Base-by-base conservation (phyloP, 1,140 invertebrate species). In the Temnothorax longispinosus region DNA sequence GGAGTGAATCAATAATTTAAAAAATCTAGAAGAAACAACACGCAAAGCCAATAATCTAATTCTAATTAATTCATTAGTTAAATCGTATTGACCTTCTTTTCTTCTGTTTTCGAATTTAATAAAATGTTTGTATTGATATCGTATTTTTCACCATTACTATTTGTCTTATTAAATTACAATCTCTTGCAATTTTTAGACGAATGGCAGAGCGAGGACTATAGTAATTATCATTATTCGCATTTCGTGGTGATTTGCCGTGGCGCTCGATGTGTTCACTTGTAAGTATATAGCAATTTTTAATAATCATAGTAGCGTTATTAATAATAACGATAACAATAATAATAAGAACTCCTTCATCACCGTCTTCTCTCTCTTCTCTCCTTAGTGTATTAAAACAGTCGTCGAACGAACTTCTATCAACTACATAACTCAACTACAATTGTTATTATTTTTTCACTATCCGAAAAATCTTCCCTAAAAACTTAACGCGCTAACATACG, bases 351-450 rank as follows among this genome's bases (percentile, higher is more conserved):
- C 62, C 62, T 87, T 64, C 50, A 76, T 80, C 38, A 44, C 64
- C 72, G 75, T 91, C 81, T 88, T 90, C 54, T 13, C 41, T 72
- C 69, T 84, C 54, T 54, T 91, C 91, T 91, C 85, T 69, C 21
- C 13, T 92, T 93, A 89, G 92, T 94, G 18, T 93, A 94, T 94
- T 94, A 93, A 94, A 94, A 94, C 94, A 95, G 92, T 93, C 92
- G 92, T 94, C 92, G 92, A 93, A 93, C 93, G 88, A 91, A 89
- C 74, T 54, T 91, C 93, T 94, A 95, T 89, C 92, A 93, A 94
- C 94, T 95, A 95, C 92, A 93, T 95, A 95, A 94, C 94, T 95
- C 87, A 82, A 72, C 94, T 94, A 94, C 87, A 50, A 1, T 91
- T 89, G 86, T 93, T 91, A 89, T 92, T 93, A 75, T 90, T 67